Percentiles rank a stretch among this genome's conserved stretches.
phyloP scores from a whole-genome alignment of 2,797 vertebrate genomes.

The Molossus molossus region DNA sequence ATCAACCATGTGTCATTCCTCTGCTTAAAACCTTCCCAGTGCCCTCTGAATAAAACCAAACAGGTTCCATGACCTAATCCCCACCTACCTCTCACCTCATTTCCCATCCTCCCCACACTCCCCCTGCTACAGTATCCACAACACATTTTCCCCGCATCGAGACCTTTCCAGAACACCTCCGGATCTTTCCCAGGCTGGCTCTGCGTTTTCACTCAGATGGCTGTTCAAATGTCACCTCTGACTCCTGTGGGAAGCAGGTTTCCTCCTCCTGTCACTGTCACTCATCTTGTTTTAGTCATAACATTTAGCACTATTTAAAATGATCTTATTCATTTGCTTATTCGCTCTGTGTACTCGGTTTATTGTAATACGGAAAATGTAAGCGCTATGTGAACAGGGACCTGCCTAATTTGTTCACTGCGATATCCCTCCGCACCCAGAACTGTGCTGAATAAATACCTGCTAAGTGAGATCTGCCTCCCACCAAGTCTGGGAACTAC shows the following conservation, averaged over 20 bases:
- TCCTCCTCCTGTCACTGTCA: neutral
- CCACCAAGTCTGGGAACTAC: neutral
- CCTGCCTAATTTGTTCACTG: neutral
- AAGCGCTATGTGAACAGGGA: neutral
- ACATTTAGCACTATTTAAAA: neutral
- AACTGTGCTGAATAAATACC: neutral
- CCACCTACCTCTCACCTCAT: neutral
- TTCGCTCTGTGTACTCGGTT: neutral
- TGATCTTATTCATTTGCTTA: neutral
- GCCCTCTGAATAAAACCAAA: neutral
- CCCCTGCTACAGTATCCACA: neutral
- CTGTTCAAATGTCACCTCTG: neutral
- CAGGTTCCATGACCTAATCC: neutral
- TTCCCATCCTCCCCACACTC: neutral
- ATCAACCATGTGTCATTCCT: neutral
- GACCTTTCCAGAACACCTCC: neutral
- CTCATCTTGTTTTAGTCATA: neutral
- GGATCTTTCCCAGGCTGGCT: neutral
- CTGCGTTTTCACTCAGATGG: neutral
- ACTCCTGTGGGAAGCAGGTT: neutral
- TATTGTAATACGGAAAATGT: neutral
- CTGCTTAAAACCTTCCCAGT: neutral
- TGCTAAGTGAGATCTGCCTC: constrained; percentile 28
- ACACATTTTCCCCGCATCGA: neutral
- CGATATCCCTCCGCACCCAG: neutral